Conservation (phyloP, 2,797 vertebrate species). For the Lophius americanus region DNA sequence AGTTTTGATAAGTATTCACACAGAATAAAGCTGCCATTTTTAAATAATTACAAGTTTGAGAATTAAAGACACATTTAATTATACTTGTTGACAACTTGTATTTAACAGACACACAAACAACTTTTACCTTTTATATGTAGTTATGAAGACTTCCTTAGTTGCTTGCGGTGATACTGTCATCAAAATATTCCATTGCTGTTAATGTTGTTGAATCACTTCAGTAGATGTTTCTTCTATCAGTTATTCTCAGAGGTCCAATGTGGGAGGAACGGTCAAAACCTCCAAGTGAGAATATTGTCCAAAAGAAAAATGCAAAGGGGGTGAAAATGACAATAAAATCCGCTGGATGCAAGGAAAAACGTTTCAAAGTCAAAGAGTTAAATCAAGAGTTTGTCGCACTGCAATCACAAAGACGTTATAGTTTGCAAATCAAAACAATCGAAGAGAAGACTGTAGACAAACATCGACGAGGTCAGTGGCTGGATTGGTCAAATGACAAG, state of each 20-base stretch:
- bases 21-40: conserved; percentile 43
- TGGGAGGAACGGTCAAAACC: conserved; percentile 56
- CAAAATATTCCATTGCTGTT: conserved; percentile 70
- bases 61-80: conserved; percentile 23
- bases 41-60: conserved; percentile 6
- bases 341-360: conserved; percentile 32
- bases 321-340: conserved; percentile 35
- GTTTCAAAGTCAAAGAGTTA: conserved; percentile 35
- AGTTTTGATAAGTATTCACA: conserved; percentile 49
- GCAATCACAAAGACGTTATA: conserved; percentile 19
- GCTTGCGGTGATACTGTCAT: conserved; percentile 58
- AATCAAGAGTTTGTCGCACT: conserved; percentile 35
- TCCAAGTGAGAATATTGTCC: conserved; percentile 49
- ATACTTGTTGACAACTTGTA: conserved; percentile 16
- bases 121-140: conserved; percentile 63
- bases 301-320: conserved; percentile 41
- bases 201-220: conserved; percentile 31
- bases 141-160: conserved; percentile 50
- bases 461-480: conserved; percentile 55
- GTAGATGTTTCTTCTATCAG: conserved; percentile 28
- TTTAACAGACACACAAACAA: conserved; percentile 9
- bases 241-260: conserved; percentile 39
- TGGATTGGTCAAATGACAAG: conserved; percentile 80
- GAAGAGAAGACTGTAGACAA: conserved; percentile 18
- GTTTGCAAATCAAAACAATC: conserved; percentile 53